phyloP scores from a whole-genome alignment of 1,140 invertebrate genomes.

The Calephelis nemesis region DNA sequence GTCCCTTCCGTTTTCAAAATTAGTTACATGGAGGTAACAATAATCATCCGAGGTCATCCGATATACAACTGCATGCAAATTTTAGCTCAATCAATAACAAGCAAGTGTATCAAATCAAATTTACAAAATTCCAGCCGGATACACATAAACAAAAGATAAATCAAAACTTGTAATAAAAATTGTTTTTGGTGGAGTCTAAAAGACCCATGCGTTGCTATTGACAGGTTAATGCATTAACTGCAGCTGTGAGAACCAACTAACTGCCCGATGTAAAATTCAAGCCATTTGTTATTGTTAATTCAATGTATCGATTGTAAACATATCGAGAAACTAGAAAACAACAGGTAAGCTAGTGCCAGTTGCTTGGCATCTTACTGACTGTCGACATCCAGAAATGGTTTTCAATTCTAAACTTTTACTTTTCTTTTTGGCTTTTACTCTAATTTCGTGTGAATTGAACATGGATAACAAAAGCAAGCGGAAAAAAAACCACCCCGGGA shows the following conservation, averaged over 20 bases:
- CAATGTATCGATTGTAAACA: slow-evolving; percentile 42
- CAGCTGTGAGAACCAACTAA: slow-evolving; percentile 38
- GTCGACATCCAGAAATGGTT: slow-evolving; percentile 48
- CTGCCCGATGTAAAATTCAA: slow-evolving; percentile 27
- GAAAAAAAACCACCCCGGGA: slow-evolving; percentile 42
- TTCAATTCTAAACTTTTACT: slow-evolving; percentile 33
- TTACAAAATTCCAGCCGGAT: too few relatives aligned
- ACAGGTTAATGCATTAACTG: slow-evolving; percentile 33
- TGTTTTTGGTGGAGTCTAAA: not conserved
- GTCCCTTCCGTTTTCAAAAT: too few relatives aligned
- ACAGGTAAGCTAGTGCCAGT: slow-evolving; percentile 39
- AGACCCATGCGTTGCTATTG: not conserved
- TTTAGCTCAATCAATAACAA: too few relatives aligned
- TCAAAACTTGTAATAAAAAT: not conserved
- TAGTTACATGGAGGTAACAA: too few relatives aligned
- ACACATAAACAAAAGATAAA: not conserved
- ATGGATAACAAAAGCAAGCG: slow-evolving; percentile 38
- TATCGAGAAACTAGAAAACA: slow-evolving; percentile 19
- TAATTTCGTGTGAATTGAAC: slow-evolving; percentile 35
- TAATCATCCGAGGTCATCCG: too few relatives aligned
- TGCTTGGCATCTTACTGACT: slow-evolving; percentile 30
- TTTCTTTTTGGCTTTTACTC: slow-evolving; percentile 33
- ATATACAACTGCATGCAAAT: too few relatives aligned
- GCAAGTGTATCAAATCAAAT: too few relatives aligned
- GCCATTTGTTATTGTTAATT: slow-evolving; percentile 46